Evolutionary conservation across 2,888 invertebrate genomes (phyloP).

Genomic region (Carcina quercana): DNA sequence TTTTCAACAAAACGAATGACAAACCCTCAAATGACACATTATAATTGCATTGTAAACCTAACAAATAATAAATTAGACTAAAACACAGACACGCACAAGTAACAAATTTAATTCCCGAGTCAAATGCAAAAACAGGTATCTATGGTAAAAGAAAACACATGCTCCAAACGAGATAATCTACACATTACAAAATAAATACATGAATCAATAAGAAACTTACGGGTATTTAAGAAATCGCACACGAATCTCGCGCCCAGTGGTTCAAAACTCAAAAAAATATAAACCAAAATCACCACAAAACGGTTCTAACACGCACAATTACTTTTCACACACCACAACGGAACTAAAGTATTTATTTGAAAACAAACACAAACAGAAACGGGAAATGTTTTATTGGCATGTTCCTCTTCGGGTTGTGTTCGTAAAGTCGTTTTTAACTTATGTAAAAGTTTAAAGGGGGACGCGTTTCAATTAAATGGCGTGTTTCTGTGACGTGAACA

Average conservation of each 20-base stretch:
- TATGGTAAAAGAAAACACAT: no score
- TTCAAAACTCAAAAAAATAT: slow-evolving; percentile 48
- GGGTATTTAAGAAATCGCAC: no score
- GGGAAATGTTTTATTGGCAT: slow-evolving; percentile 1
- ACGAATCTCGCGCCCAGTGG: slow-evolving; percentile 33
- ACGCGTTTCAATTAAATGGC: slow-evolving; percentile 42
- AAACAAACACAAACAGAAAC: slow-evolving; percentile 32
- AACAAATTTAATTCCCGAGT: no score
- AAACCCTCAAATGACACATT: no score
- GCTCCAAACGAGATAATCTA: no score
- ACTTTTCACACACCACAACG: slow-evolving; percentile 52
- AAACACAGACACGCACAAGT: no score
- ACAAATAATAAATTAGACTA: no score
- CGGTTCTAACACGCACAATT: slow-evolving; percentile 47
- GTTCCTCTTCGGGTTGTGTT: slow-evolving; percentile 13
- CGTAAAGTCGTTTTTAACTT: slow-evolving; percentile 25
- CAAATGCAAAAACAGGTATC: no score
- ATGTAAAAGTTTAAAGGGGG: slow-evolving; percentile 39
- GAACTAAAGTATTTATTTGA: slow-evolving; percentile 34
- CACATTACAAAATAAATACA: neutral
- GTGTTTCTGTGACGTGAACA: slow-evolving; percentile 35
- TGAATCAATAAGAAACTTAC: slow-evolving; percentile 10
- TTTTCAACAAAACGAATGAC: no score
- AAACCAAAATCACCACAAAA: slow-evolving; percentile 57
- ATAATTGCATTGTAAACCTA: no score